These are phyloP conservation scores for Siderastrea radians DNA, from an alignment of 92 coral and sea anemone genomes.

Conservation along the genomic window DNA sequence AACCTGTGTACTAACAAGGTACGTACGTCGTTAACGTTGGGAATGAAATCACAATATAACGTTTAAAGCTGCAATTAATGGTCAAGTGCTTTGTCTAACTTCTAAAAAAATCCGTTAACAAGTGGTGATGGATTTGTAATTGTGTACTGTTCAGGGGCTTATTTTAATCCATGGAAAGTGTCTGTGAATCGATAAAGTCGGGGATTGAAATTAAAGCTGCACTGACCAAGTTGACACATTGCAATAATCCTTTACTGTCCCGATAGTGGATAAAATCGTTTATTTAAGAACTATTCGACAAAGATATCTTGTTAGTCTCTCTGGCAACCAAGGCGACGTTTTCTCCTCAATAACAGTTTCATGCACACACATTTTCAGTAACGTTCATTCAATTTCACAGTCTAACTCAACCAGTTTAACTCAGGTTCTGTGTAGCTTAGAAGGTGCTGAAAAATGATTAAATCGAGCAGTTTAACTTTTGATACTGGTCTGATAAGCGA, in stretches of 20 bases:
- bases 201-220: not conserved
- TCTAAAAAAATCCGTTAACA: not conserved
- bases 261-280: not conserved
- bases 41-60: too few relatives aligned
- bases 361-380: too few relatives aligned
- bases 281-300: not conserved
- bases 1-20: too few relatives aligned
- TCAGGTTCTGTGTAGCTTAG: not conserved
- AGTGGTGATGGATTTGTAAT: not conserved
- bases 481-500: not conserved
- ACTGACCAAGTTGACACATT: not conserved
- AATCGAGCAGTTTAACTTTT: not conserved
- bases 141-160: not conserved
- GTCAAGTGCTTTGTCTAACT: not conserved
- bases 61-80: not conserved
- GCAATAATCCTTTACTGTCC: not conserved
- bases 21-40: too few relatives aligned
- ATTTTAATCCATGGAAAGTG: not conserved
- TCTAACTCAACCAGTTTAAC: not conserved
- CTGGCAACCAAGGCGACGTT: not conserved
- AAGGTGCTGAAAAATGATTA: not conserved
- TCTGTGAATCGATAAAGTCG: not conserved
- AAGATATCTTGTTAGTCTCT: not conserved
- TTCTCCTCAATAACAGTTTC: too few relatives aligned
- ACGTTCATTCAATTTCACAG: not conserved